Evolutionary conservation across 1,140 invertebrate species (phyloP).

Genomic region (Scylla paramamosain): DNA sequence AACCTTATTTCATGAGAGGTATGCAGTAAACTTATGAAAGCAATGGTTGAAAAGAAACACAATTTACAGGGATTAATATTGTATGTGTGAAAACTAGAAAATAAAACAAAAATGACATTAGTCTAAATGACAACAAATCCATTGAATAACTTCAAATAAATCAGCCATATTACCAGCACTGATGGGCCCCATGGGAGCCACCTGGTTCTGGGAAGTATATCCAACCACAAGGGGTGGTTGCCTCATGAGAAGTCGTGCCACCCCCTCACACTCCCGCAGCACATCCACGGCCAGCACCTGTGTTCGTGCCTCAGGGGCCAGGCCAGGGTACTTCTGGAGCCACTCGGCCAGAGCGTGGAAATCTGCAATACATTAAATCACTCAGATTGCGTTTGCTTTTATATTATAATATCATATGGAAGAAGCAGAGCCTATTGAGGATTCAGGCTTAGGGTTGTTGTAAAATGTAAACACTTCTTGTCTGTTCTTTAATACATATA

Average conservation of each 20-base stretch:
- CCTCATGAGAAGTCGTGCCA: constrained; percentile 87
- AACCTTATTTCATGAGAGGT: too few species aligned
- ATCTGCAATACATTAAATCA: constrained; percentile 82
- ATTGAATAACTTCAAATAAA: background rate
- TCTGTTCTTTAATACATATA: too few species aligned
- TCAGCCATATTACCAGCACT: constrained; percentile 80
- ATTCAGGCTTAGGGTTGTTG: too few species aligned
- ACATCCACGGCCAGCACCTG: constrained; percentile 88
- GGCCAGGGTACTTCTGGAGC: constrained; percentile 83
- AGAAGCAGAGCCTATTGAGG: background rate
- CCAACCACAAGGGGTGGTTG: constrained; percentile 88
- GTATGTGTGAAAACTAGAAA: too few species aligned
- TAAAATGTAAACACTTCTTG: too few species aligned
- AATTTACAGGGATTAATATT: too few species aligned
- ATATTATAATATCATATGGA: background rate
- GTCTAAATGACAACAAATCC: background rate
- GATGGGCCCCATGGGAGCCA: constrained; percentile 81
- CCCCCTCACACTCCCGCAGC: constrained; percentile 87
- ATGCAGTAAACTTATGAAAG: too few species aligned
- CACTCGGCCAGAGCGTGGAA: constrained; percentile 88
- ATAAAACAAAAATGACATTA: too few species aligned
- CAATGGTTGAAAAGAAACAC: too few species aligned
- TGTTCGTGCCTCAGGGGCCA: constrained; percentile 82
- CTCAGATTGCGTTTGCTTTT: too few species aligned
- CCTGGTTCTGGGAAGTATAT: constrained; percentile 76